A percentile compares a stretch with the other conserved stretches of the same genome.
Conservation (phyloP, 2,888 invertebrate genomes). For the Napeogenes inachia region DNA sequence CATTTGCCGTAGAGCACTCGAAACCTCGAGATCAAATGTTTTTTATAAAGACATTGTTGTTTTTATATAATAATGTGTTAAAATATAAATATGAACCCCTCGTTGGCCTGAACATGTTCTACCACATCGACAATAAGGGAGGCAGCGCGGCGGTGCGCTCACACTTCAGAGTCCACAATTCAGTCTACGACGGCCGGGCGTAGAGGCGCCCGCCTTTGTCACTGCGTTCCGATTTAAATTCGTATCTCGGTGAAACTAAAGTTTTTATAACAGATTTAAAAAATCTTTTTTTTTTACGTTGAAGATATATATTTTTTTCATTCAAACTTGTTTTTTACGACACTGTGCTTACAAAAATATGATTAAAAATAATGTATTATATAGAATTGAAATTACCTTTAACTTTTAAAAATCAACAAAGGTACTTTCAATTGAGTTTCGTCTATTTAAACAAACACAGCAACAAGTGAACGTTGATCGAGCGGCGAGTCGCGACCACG, state of each 20-base stretch:
- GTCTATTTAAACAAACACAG: not conserved
- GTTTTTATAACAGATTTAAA: too few species aligned
- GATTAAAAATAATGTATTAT: too few species aligned
- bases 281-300: too few species aligned
- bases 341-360: too few species aligned
- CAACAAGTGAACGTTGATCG: constrained; percentile 3
- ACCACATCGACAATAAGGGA: not conserved
- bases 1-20: too few species aligned
- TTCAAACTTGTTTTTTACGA: too few species aligned
- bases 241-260: not conserved
- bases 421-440: not conserved
- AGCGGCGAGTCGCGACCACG: not conserved
- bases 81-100: too few species aligned
- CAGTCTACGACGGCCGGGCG: constrained; percentile 25
- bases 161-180: constrained; percentile 8
- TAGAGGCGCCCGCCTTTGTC: constrained; percentile 21
- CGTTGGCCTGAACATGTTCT: not conserved
- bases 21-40: too few species aligned
- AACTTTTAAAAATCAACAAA: not conserved
- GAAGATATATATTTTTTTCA: too few species aligned
- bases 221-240: not conserved
- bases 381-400: not conserved
- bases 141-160: constrained; percentile 17
- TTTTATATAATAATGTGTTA: too few species aligned
- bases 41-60: too few species aligned